A percentile compares a stretch with the other conserved stretches of the same genome.
Conservation (phyloP, 2,797 vertebrate species). For the Acrossocheilus wenchowensis region DNA sequence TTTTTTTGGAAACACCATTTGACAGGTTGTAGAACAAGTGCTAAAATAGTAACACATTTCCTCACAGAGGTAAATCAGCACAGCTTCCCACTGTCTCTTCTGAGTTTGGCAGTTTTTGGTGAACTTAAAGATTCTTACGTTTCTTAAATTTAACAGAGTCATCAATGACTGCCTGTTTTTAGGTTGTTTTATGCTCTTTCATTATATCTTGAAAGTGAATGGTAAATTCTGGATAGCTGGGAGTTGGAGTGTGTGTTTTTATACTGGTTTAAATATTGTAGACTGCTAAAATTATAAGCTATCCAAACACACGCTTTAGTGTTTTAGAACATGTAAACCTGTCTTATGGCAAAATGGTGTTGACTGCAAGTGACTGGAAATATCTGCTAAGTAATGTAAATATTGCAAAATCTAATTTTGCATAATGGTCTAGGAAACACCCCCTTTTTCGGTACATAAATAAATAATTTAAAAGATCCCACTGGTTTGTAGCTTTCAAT, state of each 20-base stretch:
- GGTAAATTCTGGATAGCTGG: not conserved
- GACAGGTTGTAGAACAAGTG: slow-evolving; percentile 49
- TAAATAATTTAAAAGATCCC: not conserved
- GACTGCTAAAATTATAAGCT: not conserved
- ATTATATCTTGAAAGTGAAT: not conserved
- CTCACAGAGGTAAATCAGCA: slow-evolving; percentile 57
- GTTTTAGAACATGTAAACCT: slow-evolving; percentile 32
- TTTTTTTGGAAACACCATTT: not conserved
- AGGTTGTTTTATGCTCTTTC: not conserved
- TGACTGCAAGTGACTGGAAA: slow-evolving; percentile 51
- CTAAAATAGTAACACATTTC: slow-evolving; percentile 53
- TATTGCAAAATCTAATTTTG: slow-evolving; percentile 61
- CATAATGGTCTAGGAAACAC: not conserved
- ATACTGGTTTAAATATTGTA: not conserved
- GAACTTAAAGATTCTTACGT: not conserved
- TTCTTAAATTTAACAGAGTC: not conserved
- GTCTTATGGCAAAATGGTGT: slow-evolving; percentile 47
- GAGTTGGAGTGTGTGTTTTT: slow-evolving; percentile 1
- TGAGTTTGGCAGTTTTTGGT: not conserved
- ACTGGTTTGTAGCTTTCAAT: not conserved
- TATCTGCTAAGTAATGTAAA: slow-evolving; percentile 46
- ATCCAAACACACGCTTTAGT: not conserved
- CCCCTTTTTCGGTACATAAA: not conserved
- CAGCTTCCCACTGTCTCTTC: slow-evolving; percentile 25
- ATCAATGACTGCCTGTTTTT: not conserved